Evolutionary conservation across 1,140 invertebrate genomes (phyloP).

Genomic region (Chymomyza costata): DNA sequence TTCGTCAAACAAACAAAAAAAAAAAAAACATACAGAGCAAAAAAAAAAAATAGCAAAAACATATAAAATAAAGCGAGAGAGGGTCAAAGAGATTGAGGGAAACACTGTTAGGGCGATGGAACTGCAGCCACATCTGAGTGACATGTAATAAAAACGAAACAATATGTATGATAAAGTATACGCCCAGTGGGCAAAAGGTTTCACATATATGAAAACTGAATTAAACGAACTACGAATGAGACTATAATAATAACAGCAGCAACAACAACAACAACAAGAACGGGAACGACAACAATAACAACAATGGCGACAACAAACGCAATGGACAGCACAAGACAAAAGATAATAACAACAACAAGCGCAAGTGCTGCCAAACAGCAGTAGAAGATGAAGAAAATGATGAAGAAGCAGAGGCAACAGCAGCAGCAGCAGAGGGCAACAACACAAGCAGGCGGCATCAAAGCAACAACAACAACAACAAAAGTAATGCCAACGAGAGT

Average conservation of each 20-base stretch:
- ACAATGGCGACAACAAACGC: conserved; percentile 54
- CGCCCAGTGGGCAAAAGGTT: conserved; percentile 62
- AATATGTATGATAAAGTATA: conserved; percentile 73
- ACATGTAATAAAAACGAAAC: conserved; percentile 72
- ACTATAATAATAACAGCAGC: conserved; percentile 55
- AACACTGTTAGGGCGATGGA: too few relatives aligned
- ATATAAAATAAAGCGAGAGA: too few relatives aligned
- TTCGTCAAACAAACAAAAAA: conserved; percentile 26
- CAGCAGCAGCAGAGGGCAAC: neutral
- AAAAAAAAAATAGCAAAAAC: too few relatives aligned
- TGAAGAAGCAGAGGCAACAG: conserved; percentile 4
- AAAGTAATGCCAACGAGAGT: conserved; percentile 9
- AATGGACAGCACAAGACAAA: conserved; percentile 61
- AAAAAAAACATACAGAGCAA: conserved; percentile 16
- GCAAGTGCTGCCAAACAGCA: too few relatives aligned
- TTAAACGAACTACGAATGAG: conserved; percentile 70
- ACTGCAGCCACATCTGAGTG: conserved; percentile 58
- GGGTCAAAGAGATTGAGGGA: too few relatives aligned
- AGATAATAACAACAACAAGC: conserved; percentile 57
- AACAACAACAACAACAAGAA: conserved; percentile 21
- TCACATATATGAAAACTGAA: conserved; percentile 66
- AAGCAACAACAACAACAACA: conserved; percentile 26
- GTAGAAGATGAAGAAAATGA: neutral
- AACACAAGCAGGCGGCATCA: conserved; percentile 32
- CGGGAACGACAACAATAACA: conserved; percentile 18